Evolutionary conservation across 1,140 invertebrate genomes (phyloP), one percentile per base, ranked within the genome.

Genomic region (Lepidotrigona ventralis): DNA sequence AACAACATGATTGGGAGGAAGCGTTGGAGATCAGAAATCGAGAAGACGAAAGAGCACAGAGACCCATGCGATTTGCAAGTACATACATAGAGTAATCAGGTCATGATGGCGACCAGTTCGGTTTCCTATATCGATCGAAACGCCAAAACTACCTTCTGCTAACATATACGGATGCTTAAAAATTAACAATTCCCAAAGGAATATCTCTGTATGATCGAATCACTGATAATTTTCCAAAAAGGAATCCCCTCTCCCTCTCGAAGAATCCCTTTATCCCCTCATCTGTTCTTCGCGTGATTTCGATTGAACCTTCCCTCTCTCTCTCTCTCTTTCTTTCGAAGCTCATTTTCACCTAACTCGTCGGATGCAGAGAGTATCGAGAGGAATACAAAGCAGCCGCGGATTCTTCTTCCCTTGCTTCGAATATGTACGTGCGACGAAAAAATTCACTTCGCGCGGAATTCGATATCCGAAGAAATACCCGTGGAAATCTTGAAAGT

Each of bases 51-150:
- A 29, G 15, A 26, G 39, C 60, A 58, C 69, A n/a, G 53, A 68
- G 17, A 56, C n/a, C 29, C 2, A 29, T n/a, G 60, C 51, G 26
- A 64, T 29, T 64, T 64, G 46, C 71, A 53, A 29, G 79, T 66
- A 1, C 78, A 69, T 46, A 58, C 78, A 69, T 54, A 64, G 75
- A 83, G 85, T 79, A 86, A 82, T 46, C 58, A 56, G 73, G 79
- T 64, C 68, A 63, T 81, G 39, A 46, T n/a, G 17, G 46, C 46
- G 39, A 46, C 33, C 21, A 39, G n/a, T 69, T 39, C 21, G 12
- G 66, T 69, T 69, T 39, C 21, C 66, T n/a, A n/a, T 51, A 70
- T 51, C 39, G 39, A 70, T 46, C 33, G 68, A 70, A 70, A 46
- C 46, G 12, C 33, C 66, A 39, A 21, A 69, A 23, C 29, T 68